Base-by-base conservation (phyloP, 2,113 vertebrate genomes). In the Enhydra lutris region DNA sequence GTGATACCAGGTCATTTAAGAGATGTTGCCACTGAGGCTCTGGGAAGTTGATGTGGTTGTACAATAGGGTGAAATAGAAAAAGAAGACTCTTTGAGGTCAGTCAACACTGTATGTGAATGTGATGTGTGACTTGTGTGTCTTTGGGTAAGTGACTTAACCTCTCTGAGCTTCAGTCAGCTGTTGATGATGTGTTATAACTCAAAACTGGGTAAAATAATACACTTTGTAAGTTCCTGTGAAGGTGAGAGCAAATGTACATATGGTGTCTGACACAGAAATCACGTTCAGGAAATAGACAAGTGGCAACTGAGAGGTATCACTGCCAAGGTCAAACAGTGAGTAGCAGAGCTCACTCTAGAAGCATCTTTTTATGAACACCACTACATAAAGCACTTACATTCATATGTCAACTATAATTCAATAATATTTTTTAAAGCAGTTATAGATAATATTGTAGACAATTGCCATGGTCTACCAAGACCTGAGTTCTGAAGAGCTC, bases 261-360 rank as follows among this genome's bases (percentile, higher is more conserved):
- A 13, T 3, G 31, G 29, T 36, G 34, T 63, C 31, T 84, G 39
- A 42, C 21, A 34, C n/a, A 93, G 55, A 84, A 31, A n/a, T 34
- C 42, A 80, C 4, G 4, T 14, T 11, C 24, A 17, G 45, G 7
- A 8, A 21, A 18, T 29, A 36, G 26, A 8, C 2, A 14, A 55
- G 26, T 1, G 42, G 63, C 29, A 5, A 13, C 23, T 4, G 10
- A 15, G 2, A 0, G 1, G 11, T 5, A 1, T 12, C 15, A 4
- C 21, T 5, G 50, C n/a, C 23, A 34, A n/a, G 45, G 71, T 42
- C 69, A 61, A 21, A 17, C 8, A 1, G 9, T 6, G 39, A 61
- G 1, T 2, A 47, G 31, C 24, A 31, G 36, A 18, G 52, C 1
- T 23, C 6, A 24, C 69, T 3, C 86, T 63, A 3, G 13, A 84